phyloP scores from a whole-genome alignment of 2,888 invertebrate species.

The Pollenia amentaria region DNA sequence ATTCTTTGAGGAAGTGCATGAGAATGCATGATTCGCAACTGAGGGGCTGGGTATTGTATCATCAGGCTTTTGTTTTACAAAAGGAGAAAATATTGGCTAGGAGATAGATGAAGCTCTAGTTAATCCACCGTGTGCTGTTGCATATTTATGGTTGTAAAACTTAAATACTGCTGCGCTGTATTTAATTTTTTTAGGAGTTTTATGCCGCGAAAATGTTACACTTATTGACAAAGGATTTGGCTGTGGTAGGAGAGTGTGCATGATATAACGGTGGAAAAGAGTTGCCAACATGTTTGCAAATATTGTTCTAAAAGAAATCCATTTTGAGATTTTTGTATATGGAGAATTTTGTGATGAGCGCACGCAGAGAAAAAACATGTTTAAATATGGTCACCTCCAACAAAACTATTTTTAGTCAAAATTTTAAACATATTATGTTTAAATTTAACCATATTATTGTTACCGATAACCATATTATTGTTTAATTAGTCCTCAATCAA shows the following conservation, averaged over 20 bases:
- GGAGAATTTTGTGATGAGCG: no score
- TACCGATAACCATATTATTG: no score
- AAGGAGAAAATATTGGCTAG: constrained; percentile 8
- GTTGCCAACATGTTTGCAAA: constrained; percentile 27
- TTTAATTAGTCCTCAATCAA: no score
- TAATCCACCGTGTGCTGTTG: constrained; percentile 73
- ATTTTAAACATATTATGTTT: no score
- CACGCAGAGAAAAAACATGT: no score
- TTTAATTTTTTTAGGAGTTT: constrained; percentile 53
- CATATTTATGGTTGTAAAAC: constrained; percentile 70
- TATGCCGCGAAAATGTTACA: constrained; percentile 48
- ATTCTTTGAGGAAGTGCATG: constrained; percentile 74
- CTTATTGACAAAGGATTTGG: constrained; percentile 64
- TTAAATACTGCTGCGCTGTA: constrained; percentile 57
- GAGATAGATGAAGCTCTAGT: constrained; percentile 70
- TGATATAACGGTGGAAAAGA: constrained; percentile 16
- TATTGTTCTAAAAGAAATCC: no score
- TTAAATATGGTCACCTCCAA: no score
- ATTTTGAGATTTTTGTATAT: no score
- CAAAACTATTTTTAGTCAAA: no score
- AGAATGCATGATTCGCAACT: constrained; percentile 58
- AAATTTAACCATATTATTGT: no score
- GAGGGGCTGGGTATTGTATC: constrained; percentile 11
- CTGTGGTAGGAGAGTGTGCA: constrained; percentile 28
- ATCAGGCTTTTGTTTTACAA: constrained; percentile 50